Percentiles rank a stretch among this genome's conserved stretches.
Evolutionary conservation across 2,888 invertebrate species (phyloP).

Genomic region (Octonoba sinensis): DNA sequence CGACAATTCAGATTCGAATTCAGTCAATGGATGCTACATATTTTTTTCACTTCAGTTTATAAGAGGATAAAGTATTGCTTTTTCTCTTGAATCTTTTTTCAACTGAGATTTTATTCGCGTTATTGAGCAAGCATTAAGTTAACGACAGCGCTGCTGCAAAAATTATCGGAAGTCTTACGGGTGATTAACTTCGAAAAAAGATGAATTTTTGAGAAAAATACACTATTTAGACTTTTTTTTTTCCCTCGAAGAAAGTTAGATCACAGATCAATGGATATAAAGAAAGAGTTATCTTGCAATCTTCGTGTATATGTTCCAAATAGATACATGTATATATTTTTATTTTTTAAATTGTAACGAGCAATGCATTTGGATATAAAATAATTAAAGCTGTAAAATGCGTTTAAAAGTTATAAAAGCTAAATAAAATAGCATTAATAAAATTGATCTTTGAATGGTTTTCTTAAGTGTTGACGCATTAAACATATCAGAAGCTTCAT

Average conservation of each 20-base stretch:
- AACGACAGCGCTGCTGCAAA: slow-evolving; percentile 41
- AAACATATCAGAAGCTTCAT: too few relatives aligned
- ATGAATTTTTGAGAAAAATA: background rate
- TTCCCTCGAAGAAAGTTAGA: background rate
- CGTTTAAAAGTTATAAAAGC: too few relatives aligned
- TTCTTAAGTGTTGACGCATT: too few relatives aligned
- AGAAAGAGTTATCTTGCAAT: too few relatives aligned
- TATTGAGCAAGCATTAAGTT: slow-evolving; percentile 54
- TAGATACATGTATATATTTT: too few relatives aligned
- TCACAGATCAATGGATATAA: too few relatives aligned
- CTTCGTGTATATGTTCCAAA: too few relatives aligned
- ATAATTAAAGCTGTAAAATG: too few relatives aligned
- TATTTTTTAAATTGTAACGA: too few relatives aligned
- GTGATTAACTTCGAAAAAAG: slow-evolving; percentile 37
- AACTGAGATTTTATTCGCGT: slow-evolving; percentile 35
- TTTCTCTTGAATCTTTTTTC: slow-evolving; percentile 13
- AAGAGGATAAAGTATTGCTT: slow-evolving; percentile 27
- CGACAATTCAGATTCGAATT: slow-evolving; percentile 5
- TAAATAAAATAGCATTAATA: too few relatives aligned
- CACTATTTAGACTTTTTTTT: background rate
- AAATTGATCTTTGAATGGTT: too few relatives aligned
- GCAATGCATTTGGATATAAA: too few relatives aligned
- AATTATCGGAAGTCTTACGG: slow-evolving; percentile 54
- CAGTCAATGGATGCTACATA: slow-evolving; percentile 2
- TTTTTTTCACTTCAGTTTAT: slow-evolving; percentile 23